Conservation (phyloP, 30 jellyfish, hydroid and myxozoan species). For the Pelagia noctiluca region DNA sequence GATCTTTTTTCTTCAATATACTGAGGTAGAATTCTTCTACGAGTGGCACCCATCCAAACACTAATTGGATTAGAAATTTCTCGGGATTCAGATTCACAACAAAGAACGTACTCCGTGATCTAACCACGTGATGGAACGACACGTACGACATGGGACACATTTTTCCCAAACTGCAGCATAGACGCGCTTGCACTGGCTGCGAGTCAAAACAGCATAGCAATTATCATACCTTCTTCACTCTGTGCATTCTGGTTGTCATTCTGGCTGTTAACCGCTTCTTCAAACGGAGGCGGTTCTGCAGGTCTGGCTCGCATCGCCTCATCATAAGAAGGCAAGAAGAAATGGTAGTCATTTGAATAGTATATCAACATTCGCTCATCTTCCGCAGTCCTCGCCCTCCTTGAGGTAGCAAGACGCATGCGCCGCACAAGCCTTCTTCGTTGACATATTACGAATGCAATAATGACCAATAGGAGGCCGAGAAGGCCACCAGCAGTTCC, state of each 20-base stretch:
- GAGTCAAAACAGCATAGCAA: not conserved
- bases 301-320: conserved; percentile 91
- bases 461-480: conserved; percentile 75
- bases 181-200: no score
- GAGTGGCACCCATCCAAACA: no score
- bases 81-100: no score
- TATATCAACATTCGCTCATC: conserved; percentile 87
- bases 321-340: conserved; percentile 92
- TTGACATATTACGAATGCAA: conserved; percentile 88
- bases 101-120: no score
- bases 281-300: conserved; percentile 88
- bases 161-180: no score
- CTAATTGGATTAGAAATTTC: no score
- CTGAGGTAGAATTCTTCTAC: no score
- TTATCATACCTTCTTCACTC: not conserved
- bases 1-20: no score
- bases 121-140: no score
- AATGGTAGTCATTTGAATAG: conserved; percentile 89
- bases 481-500: conserved; percentile 97
- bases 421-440: conserved; percentile 90
- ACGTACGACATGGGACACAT: no score
- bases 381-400: conserved; percentile 68
- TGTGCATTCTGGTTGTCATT: conserved; percentile 8
- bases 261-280: conserved; percentile 41
- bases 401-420: conserved; percentile 69